phyloP scores from a whole-genome alignment of 2,113 vertebrate genomes.

The Nycticorax nycticorax region DNA sequence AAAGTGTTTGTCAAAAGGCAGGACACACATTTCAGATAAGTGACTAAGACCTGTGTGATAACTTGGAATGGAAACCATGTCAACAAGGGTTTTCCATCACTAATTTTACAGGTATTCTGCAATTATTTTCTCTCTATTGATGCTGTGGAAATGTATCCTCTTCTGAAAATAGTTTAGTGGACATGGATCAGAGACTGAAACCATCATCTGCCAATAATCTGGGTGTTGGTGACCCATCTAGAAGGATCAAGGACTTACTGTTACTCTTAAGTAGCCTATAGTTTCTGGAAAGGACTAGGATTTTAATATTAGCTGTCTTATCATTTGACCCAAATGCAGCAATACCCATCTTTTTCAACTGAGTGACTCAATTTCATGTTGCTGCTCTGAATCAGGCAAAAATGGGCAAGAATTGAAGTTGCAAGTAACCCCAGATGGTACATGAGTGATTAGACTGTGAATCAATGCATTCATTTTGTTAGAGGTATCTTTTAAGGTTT shows the following conservation, averaged over 20 bases:
- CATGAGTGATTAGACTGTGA: not conserved
- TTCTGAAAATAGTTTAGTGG: not conserved
- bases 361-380: not conserved
- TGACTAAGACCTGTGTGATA: not conserved
- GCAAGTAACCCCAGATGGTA: not conserved
- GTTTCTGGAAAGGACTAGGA: not conserved
- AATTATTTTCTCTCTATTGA: not conserved
- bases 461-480: not conserved
- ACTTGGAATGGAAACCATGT: not conserved
- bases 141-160: not conserved
- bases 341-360: not conserved
- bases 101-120: not conserved
- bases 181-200: not conserved
- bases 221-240: not conserved
- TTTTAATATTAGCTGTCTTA: not conserved
- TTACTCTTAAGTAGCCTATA: fast-evolving
- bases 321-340: not conserved
- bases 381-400: not conserved
- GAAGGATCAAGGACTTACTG: not conserved
- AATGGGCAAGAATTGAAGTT: not conserved
- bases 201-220: not conserved
- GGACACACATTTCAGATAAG: not conserved
- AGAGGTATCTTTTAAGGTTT: not conserved
- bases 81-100: not conserved
- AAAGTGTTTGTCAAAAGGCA: not conserved